Conservation (phyloP, 2,797 vertebrate genomes). For the Tadarida brasiliensis region DNA sequence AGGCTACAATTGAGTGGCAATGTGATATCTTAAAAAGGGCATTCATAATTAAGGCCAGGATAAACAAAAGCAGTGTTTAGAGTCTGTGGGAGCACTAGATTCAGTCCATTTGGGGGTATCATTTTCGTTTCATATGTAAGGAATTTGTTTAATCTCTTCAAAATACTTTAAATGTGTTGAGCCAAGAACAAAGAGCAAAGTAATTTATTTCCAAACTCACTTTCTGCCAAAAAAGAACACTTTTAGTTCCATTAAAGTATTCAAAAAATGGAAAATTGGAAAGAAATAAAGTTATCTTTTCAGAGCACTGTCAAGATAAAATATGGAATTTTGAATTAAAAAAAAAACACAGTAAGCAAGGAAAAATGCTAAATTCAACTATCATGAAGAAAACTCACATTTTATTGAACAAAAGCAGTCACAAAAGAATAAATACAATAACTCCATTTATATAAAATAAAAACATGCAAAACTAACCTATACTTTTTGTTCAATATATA, state of each 20-base stretch:
- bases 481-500: background rate
- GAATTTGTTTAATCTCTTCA: slow-evolving; percentile 23
- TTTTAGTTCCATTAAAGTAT: slow-evolving; percentile 18
- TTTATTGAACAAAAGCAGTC: background rate
- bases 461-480: background rate
- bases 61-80: background rate
- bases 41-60: background rate
- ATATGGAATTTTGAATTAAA: background rate
- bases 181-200: slow-evolving; percentile 34
- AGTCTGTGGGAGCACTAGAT: background rate
- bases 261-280: slow-evolving; percentile 9
- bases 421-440: background rate
- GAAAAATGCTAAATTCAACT: background rate
- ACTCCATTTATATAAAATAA: background rate
- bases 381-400: background rate
- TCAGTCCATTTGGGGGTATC: background rate
- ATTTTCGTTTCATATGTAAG: slow-evolving; percentile 21
- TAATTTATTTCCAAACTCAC: slow-evolving; percentile 2
- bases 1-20: background rate
- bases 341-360: background rate
- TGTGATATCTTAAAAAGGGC: background rate
- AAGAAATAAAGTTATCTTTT: slow-evolving; percentile 35
- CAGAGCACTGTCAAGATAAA: slow-evolving; percentile 40
- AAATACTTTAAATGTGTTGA: background rate
- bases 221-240: slow-evolving; percentile 35